Base-by-base conservation (phyloP, 23 tunicate genomes). In the Ascidia mentula region DNA sequence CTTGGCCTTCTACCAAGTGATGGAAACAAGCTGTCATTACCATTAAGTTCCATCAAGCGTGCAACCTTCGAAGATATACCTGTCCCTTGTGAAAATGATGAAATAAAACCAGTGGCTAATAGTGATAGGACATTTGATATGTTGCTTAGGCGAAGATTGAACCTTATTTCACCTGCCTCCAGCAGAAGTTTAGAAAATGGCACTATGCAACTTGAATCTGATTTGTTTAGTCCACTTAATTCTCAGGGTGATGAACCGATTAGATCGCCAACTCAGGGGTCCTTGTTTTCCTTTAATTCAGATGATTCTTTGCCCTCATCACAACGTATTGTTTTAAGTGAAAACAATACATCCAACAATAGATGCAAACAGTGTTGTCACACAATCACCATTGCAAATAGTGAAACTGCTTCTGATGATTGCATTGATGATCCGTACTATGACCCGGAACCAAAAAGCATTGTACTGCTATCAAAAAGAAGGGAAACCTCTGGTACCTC, bases 391-490 rank as follows among this genome's bases (percentile, higher is more conserved):
- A 53, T 53, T 5, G 65, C 65, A 20, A 53, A 28, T 53, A 53
- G 24, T 53, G 65, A 9, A 53, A 6, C 65, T 53, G 24, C 7
- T 53, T 26, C 13, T 9, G 13, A 26, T 28, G 65, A 53, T 4
- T 22, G 32, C 35, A 37, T 24, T 31, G 71, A 76, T 24, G 97
- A 91, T 73, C 97, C 97, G 31, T 91, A 86, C 40, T 40, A 77
- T 72, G 97, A 91, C 69, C 85, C 97, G 28, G 97, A 91, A 72
- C 97, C 97, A 15, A 91, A 91, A 71, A 91, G 97, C 60, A 91
- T 91, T 42, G 97, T 86, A 5, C 73, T 91, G 15, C 46, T 70
- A 6, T 61, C 80, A 32, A 38, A 76, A 33, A 13, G 9, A 42
- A 42, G 53, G 15, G 53, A 42, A 42, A 42, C 53, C 15, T 42